Evolutionary conservation across 2,797 vertebrate genomes (phyloP).

Genomic region (Myioborus miniatus): DNA sequence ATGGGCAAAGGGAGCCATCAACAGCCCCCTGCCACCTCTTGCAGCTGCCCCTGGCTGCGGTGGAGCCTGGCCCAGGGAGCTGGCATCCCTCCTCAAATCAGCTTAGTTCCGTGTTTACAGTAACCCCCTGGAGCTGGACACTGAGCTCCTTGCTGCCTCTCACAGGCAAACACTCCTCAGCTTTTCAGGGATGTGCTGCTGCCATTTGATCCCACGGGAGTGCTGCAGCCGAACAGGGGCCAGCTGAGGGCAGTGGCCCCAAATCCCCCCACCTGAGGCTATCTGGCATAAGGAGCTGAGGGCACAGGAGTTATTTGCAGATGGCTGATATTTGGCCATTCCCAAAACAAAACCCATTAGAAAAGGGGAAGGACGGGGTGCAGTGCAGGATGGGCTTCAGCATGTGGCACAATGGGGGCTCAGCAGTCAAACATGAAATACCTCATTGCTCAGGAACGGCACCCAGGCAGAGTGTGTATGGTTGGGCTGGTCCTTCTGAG

Average conservation of each 20-base stretch:
- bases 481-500: not conserved
- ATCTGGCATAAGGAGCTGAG: not conserved
- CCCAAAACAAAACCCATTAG: not conserved
- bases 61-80: not conserved
- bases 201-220: not conserved
- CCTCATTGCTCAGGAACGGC: conserved; percentile 75
- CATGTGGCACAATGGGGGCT: conserved; percentile 9
- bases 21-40: rapidly evolving
- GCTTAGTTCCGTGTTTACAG: not conserved
- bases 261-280: rapidly evolving
- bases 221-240: not conserved
- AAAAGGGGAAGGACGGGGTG: conserved; percentile 22
- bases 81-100: not conserved
- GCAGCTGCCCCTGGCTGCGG: not conserved
- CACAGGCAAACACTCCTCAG: not conserved
- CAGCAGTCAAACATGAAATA: conserved; percentile 71
- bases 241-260: not conserved
- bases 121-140: not conserved
- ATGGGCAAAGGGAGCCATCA: not conserved
- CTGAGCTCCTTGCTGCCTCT: not conserved
- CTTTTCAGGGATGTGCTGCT: not conserved
- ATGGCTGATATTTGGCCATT: conserved; percentile 24
- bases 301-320: not conserved
- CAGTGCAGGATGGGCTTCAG: conserved; percentile 21
- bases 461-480: conserved; percentile 22